Base-by-base conservation (phyloP, 2,113 vertebrate genomes). In the Oryctolagus cuniculus region DNA sequence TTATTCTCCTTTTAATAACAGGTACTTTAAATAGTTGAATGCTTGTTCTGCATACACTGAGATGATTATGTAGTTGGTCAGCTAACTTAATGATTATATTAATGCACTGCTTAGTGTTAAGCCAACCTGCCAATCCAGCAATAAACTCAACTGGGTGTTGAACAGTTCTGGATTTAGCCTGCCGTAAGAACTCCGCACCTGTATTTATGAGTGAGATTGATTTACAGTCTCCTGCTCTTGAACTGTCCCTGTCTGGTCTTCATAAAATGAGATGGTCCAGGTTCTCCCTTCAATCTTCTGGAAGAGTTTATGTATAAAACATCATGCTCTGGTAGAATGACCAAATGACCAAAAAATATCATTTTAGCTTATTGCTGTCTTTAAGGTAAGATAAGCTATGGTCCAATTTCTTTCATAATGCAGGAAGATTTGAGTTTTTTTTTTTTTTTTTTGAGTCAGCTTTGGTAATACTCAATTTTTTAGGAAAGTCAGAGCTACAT, bases 381-480 rank as follows among this genome's bases (percentile, higher is more conserved):
- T 70, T 63, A 78, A 81, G 34, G 17, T 10, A 83, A 84, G 17
- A 70, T 58, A 70, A 89, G 34, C 49, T 82, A 72, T 38, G 29
- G 10, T 10, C 31, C 27, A 44, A 70, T 63, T 84, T 73, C 49
- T 84, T 80, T 72, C 15, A 70, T 16, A 29, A 3, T 87, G 72
- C 22, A 51, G 34, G 19, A 89, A 89, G 69, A 92, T 66, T 25
- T n/a, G 4, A 58, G 4, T 5, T 5, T 44, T 44, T 44, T 44
- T 44, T 44, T 67, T 81, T 70, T 75, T 91, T 13, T 67, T 58
- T 85, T 75, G 3, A 36, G 25, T 73, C 77, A 94, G 53, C 75
- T 91, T 89, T 80, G 53, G 36, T 66, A 44, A 66, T 51, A 81
- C 64, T 70, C 4, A 94, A 38, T 73, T 66, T 92, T 74, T 80